Conservation (phyloP, 2,797 vertebrate species). For the Sebastes minor region DNA sequence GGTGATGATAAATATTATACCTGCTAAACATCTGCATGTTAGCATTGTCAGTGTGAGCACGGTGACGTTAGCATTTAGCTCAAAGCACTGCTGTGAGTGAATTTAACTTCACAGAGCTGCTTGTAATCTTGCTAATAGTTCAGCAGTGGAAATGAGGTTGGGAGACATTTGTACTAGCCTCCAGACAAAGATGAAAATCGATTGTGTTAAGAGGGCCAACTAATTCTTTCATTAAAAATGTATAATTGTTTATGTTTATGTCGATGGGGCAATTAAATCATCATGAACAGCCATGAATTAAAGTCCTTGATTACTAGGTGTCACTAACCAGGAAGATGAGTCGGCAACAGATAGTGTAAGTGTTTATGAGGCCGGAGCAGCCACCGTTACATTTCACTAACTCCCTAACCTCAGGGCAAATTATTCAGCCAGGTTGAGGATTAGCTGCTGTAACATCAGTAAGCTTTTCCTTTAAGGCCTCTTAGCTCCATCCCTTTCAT, state of each 20-base stretch:
- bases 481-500: constrained; percentile 40
- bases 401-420: background rate
- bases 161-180: background rate
- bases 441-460: constrained; percentile 44
- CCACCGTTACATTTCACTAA: background rate
- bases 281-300: background rate
- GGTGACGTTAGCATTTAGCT: background rate
- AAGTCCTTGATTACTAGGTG: background rate
- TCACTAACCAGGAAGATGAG: constrained; percentile 20
- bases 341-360: constrained; percentile 1
- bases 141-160: background rate
- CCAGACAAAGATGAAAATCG: background rate
- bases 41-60: background rate
- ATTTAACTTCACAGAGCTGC: background rate
- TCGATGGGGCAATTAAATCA: background rate
- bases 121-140: background rate
- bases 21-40: background rate
- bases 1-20: background rate
- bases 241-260: background rate
- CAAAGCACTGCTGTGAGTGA: background rate
- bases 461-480: constrained; percentile 32
- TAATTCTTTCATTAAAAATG: background rate
- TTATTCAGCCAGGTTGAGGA: constrained; percentile 42
- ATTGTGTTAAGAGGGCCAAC: background rate
- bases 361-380: background rate